These are phyloP conservation scores for Eulithis testata DNA, from an alignment of 2,888 invertebrate genomes.

Conservation along the genomic window DNA sequence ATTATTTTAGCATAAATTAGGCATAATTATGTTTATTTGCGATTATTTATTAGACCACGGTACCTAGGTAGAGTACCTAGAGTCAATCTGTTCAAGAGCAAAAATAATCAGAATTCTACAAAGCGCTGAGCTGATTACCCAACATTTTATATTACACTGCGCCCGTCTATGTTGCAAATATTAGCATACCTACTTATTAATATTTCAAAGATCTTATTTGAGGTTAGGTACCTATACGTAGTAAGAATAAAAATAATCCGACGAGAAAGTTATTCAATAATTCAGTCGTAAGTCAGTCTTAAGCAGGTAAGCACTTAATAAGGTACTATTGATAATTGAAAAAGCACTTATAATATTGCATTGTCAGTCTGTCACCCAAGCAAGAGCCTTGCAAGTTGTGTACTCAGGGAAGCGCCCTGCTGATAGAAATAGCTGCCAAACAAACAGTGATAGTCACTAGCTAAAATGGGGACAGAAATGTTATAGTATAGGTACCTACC, in stretches of 20 bases:
- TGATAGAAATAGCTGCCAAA: neutral
- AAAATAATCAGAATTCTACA: slow-evolving; percentile 29
- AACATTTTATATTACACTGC: slow-evolving; percentile 30
- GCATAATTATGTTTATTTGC: no score
- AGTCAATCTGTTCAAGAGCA: slow-evolving; percentile 48
- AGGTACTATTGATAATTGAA: no score
- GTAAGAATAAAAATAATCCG: no score
- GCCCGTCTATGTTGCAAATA: slow-evolving; percentile 7
- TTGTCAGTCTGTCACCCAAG: no score
- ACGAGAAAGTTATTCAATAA: no score
- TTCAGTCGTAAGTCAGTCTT: no score
- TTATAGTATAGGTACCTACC: neutral
- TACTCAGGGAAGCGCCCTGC: neutral
- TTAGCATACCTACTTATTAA: slow-evolving; percentile 7
- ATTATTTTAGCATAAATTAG: no score
- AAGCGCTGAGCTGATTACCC: slow-evolving; percentile 20
- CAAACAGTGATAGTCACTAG: neutral
- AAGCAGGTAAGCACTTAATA: no score
- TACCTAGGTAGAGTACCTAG: neutral
- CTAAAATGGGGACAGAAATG: neutral
- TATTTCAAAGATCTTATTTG: slow-evolving; percentile 3
- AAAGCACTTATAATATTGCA: no score
- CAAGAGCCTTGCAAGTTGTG: neutral
- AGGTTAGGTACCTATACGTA: no score
- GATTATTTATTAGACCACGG: no score